phyloP scores from a whole-genome alignment of 1,140 invertebrate species.

The Neodiprion lecontei region DNA sequence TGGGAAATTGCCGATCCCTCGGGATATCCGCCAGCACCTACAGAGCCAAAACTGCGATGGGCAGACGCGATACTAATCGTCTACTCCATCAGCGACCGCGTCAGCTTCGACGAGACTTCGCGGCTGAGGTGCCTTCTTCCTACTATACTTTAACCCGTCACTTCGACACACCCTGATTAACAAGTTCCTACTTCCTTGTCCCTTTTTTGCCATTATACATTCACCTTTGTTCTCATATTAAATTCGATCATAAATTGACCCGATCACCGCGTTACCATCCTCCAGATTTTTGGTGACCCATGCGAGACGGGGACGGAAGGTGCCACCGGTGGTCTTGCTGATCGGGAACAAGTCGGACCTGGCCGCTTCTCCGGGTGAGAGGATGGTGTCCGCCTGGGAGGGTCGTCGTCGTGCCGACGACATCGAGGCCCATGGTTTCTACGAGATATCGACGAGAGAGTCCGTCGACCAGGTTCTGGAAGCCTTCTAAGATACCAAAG shows the following conservation, averaged over 20 bases:
- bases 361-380: slow-evolving; percentile 65
- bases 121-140: slow-evolving; percentile 70
- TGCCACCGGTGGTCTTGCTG: slow-evolving; percentile 72
- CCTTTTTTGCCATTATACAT: background rate
- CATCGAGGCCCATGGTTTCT: slow-evolving; percentile 82
- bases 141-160: background rate
- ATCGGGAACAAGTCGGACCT: slow-evolving; percentile 86
- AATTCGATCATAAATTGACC: background rate
- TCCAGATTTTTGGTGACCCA: slow-evolving; percentile 35
- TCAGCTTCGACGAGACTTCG: slow-evolving; percentile 85
- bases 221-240: background rate
- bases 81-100: slow-evolving; percentile 84
- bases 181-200: slow-evolving; percentile 22
- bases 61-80: slow-evolving; percentile 86
- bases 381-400: slow-evolving; percentile 78
- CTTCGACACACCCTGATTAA: slow-evolving; percentile 22
- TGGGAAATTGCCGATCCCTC: slow-evolving; percentile 41
- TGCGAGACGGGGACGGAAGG: slow-evolving; percentile 65
- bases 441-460: slow-evolving; percentile 84
- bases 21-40: slow-evolving; percentile 24
- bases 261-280: background rate
- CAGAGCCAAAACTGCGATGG: slow-evolving; percentile 80
- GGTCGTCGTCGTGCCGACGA: slow-evolving; percentile 75
- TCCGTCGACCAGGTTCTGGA: slow-evolving; percentile 75
- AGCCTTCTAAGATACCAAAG: background rate